Conservation (phyloP, 2,888 invertebrate species). For the Andrena haemorrhoa region DNA sequence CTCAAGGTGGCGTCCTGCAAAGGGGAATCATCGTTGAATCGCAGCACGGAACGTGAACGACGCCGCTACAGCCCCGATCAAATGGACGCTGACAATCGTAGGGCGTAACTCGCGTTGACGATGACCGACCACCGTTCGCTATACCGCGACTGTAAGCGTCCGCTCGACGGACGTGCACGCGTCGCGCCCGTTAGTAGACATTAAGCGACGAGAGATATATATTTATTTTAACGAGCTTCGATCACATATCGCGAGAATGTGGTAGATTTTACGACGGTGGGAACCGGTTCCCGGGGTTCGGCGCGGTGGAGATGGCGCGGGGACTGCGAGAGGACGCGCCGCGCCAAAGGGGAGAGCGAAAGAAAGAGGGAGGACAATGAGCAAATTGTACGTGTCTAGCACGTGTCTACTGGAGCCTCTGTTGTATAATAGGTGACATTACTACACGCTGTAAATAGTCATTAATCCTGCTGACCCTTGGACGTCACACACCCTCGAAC, state of each 20-base stretch:
- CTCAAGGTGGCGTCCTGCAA: slow-evolving; percentile 1
- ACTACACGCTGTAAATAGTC: slow-evolving; percentile 78
- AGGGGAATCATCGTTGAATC: slow-evolving; percentile 16
- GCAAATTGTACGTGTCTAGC: slow-evolving; percentile 20
- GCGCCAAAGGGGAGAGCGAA: background rate
- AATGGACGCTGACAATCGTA: too few relatives aligned
- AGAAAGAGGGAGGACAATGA: slow-evolving; percentile 11
- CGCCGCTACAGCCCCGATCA: background rate
- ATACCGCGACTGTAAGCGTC: slow-evolving; percentile 20
- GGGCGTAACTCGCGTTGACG: background rate
- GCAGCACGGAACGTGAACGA: background rate
- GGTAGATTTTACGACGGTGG: slow-evolving; percentile 20
- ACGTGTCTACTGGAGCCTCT: slow-evolving; percentile 40
- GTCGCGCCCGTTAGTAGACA: slow-evolving; percentile 31
- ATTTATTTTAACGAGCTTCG: slow-evolving; percentile 56
- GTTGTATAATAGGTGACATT: slow-evolving; percentile 54
- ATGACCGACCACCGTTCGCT: slow-evolving; percentile 30
- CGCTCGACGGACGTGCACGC: slow-evolving; percentile 28
- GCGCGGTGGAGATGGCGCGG: background rate
- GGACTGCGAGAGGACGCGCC: background rate
- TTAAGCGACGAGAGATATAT: slow-evolving; percentile 50
- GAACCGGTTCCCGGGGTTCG: slow-evolving; percentile 10
- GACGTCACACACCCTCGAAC: slow-evolving; percentile 17
- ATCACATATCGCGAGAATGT: slow-evolving; percentile 28
- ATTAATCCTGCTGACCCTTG: slow-evolving; percentile 37